phyloP scores from a whole-genome alignment of 2,797 vertebrate species.

The Triplophysa bombifrons region DNA sequence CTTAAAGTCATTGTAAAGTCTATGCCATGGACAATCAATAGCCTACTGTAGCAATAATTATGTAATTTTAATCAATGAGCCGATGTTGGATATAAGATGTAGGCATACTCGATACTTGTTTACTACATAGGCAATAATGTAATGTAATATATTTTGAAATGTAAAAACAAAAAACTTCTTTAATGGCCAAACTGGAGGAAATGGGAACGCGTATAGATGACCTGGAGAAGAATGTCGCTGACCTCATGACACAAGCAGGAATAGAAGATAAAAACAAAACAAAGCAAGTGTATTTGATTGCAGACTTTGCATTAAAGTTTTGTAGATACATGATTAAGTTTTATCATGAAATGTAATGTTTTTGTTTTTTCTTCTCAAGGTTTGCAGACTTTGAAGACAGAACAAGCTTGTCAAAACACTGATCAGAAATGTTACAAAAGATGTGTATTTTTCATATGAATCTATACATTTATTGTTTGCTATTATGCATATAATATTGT shows the following conservation, averaged over 20 bases:
- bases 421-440: not conserved
- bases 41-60: too few species aligned
- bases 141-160: too few species aligned
- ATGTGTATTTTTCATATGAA: not conserved
- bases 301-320: not conserved
- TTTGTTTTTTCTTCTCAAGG: not conserved
- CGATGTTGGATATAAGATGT: not conserved
- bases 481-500: not conserved
- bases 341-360: not conserved
- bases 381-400: not conserved
- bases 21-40: too few species aligned
- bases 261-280: not conserved
- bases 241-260: slow-evolving; percentile 85
- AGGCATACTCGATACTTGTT: too few species aligned
- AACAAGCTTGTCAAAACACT: slow-evolving; percentile 22
- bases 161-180: slow-evolving; percentile 58
- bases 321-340: not conserved
- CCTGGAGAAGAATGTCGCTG: slow-evolving; percentile 82
- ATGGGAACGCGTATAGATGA: slow-evolving; percentile 85
- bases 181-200: slow-evolving; percentile 83
- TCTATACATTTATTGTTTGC: not conserved
- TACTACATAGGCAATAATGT: too few species aligned
- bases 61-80: not conserved
- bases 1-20: not conserved
- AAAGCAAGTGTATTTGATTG: not conserved